Evolutionary conservation across 1,140 invertebrate genomes (phyloP).

Genomic region (Pogonognathellus flavescens): DNA sequence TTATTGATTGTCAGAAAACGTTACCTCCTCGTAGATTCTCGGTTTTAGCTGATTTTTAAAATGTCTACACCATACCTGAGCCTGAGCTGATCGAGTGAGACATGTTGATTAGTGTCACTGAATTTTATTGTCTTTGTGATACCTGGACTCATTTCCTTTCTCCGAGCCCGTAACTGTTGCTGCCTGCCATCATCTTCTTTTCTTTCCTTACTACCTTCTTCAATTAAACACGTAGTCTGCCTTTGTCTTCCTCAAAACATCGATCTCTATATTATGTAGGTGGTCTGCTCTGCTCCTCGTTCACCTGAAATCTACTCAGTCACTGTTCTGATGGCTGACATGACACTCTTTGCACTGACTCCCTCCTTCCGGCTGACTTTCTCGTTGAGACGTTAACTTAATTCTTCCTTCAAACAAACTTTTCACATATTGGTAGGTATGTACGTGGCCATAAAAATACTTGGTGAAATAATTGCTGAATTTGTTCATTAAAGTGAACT

Average conservation of each 20-base stretch:
- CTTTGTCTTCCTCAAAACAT: slow-evolving; percentile 32
- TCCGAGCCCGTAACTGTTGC: slow-evolving; percentile 48
- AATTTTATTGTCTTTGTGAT: slow-evolving; percentile 22
- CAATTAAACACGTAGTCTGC: slow-evolving; percentile 33
- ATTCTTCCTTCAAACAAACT: slow-evolving; percentile 44
- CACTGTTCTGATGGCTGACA: slow-evolving; percentile 17
- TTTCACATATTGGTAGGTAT: neutral
- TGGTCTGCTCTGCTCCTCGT: slow-evolving; percentile 39
- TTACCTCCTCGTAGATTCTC: slow-evolving; percentile 39
- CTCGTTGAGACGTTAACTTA: slow-evolving; percentile 29
- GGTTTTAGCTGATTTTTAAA: slow-evolving; percentile 4
- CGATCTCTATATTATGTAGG: slow-evolving; percentile 13
- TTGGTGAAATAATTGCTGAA: neutral
- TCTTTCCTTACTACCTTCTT: slow-evolving; percentile 51
- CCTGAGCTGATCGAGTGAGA: slow-evolving; percentile 29
- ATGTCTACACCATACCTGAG: slow-evolving; percentile 41
- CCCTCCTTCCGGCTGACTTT: slow-evolving; percentile 32
- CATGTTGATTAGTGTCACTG: slow-evolving; percentile 7
- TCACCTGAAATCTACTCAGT: slow-evolving; percentile 46
- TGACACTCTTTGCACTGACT: slow-evolving; percentile 19
- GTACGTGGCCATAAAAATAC: neutral
- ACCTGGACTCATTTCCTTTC: slow-evolving; percentile 54
- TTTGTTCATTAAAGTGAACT: neutral
- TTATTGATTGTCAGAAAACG: slow-evolving; percentile 21
- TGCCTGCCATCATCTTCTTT: slow-evolving; percentile 55